Base-by-base conservation (phyloP, 2,888 invertebrate genomes). In the Itoplectis maculator region DNA sequence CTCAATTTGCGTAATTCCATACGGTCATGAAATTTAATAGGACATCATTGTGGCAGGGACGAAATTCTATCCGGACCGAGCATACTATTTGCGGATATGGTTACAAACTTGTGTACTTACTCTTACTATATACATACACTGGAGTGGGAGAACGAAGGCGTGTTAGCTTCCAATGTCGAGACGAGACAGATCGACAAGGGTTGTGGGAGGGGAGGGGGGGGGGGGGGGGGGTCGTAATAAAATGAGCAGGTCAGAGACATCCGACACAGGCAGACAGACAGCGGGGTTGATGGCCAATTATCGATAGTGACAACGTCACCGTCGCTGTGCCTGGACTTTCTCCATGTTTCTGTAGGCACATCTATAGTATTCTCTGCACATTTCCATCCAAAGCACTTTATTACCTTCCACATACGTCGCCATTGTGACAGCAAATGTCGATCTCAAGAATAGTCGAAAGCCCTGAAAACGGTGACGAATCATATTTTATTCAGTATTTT, bases 81-180 rank as follows among this genome's bases (percentile, higher is more conserved):
- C 59, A 15, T 77, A 68, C 49, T 69, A 77, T 61, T 77, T 69
- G 69, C 69, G 61, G 49, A 77, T 68, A 47, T 69, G 59, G 56
- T 77, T 61, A 40, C 45, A 59, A 69, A 49, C 23, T 47, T 65
- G 65, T 42, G 63, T 45, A 20, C 23, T 18, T 49, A 49, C 18
- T 18, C 49, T 49, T 8, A 15, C 13, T 4, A 13, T 45, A 13
- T 23, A 20, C 13, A 20, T 11, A 20, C 13, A 4, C 42, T 18
- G 20, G 49, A 20, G 42, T 29, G 8, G 23, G 15, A n/a, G 11
- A 23, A 69, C 29, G 4, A 49, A 59, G 13, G 15, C 18, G 56
- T 70, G 69, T 40, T 61, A 56, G 65, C 42, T 56, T 72, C 35
- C 65, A 47, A 70, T 51, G 72, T 63, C 45, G 65, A 56, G 18